phyloP scores from a whole-genome alignment of 1,140 invertebrate species.

The Melipona quadrifasciata region DNA sequence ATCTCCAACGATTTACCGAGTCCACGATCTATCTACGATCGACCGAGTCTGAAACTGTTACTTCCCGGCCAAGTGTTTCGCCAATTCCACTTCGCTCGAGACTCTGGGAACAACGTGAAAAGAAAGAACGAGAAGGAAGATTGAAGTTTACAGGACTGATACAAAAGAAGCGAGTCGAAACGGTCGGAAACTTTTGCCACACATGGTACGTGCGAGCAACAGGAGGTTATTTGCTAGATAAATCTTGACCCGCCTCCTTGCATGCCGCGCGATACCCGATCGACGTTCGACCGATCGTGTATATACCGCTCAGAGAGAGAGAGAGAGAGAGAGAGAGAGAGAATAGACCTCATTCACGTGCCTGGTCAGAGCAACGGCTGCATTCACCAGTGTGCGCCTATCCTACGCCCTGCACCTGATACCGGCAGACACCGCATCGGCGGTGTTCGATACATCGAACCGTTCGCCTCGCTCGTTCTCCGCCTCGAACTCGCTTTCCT shows the following conservation, averaged over 20 bases:
- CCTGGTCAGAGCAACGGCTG: slow-evolving; percentile 42
- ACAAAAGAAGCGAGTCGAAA: neutral
- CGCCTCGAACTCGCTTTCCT: slow-evolving; percentile 5
- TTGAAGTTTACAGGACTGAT: too few species aligned
- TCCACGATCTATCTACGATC: too few species aligned
- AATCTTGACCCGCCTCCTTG: slow-evolving; percentile 72
- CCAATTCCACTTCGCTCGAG: neutral
- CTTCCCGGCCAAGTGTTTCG: too few species aligned
- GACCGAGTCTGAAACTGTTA: too few species aligned
- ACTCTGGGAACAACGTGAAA: too few species aligned
- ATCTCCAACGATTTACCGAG: too few species aligned
- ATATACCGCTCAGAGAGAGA: slow-evolving; percentile 39
- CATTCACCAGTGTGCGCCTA: slow-evolving; percentile 37
- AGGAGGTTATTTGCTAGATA: slow-evolving; percentile 72
- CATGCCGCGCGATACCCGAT: slow-evolving; percentile 72
- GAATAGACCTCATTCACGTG: slow-evolving; percentile 65
- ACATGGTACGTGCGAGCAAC: slow-evolving; percentile 66
- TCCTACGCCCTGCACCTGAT: slow-evolving; percentile 66
- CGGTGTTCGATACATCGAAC: neutral
- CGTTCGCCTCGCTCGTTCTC: neutral
- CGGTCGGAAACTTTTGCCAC: slow-evolving; percentile 61
- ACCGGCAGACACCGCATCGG: slow-evolving; percentile 26
- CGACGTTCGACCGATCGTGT: slow-evolving; percentile 66
- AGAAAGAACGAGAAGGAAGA: too few species aligned
- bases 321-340: neutral